phyloP scores from a whole-genome alignment of 1,140 invertebrate species.

The Venturia canescens region DNA sequence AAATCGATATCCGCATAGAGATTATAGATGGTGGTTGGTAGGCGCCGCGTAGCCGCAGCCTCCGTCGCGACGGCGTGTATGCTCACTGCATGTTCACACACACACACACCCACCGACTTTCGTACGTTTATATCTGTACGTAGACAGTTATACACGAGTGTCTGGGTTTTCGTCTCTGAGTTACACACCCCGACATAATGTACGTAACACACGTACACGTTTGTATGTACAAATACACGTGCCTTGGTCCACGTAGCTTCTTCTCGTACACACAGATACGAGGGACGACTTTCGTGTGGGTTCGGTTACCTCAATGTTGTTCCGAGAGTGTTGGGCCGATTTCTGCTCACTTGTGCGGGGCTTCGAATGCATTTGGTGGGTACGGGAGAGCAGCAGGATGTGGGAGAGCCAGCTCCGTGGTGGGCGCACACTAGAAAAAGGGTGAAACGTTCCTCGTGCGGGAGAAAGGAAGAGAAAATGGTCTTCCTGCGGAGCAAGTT shows the following conservation, averaged over 20 bases:
- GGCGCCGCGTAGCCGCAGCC: constrained; percentile 77
- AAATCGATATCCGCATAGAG: constrained; percentile 78
- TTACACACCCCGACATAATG: neutral
- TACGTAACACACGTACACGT: constrained; percentile 6
- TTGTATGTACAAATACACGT: constrained; percentile 11
- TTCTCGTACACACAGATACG: neutral
- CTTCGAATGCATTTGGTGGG: neutral
- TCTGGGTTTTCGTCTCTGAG: constrained; percentile 53
- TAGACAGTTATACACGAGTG: constrained; percentile 30
- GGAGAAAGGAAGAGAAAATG: constrained; percentile 13
- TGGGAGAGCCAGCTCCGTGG: constrained; percentile 34
- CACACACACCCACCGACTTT: neutral
- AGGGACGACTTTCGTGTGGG: constrained; percentile 23
- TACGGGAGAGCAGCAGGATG: constrained; percentile 18
- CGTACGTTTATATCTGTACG: constrained; percentile 40
- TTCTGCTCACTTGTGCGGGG: neutral
- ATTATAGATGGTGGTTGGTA: constrained; percentile 78
- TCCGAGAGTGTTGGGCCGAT: neutral
- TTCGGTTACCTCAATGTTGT: neutral
- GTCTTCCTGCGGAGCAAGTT: constrained; percentile 31
- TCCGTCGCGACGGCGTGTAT: constrained; percentile 76
- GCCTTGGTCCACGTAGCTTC: neutral
- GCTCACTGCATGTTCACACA: constrained; percentile 54
- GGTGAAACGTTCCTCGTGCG: constrained; percentile 1
- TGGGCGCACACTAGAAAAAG: neutral